Conservation (phyloP, 2,113 vertebrate species). For the Chunga burmeisteri region DNA sequence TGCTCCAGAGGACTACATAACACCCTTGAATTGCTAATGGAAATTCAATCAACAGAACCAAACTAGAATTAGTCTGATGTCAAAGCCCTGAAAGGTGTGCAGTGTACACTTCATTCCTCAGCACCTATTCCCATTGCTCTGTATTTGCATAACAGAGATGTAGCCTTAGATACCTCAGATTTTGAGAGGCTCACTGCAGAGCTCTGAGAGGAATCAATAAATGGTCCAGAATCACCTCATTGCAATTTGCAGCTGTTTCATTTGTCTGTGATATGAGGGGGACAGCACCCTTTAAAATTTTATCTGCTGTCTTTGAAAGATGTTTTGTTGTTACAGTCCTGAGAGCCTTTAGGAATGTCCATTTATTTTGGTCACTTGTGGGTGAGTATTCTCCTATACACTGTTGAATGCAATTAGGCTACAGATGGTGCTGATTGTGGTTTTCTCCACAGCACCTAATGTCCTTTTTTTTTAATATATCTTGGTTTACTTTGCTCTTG, state of each 20-base stretch:
- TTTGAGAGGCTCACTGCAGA: neutral
- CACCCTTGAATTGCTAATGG: neutral
- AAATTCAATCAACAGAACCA: neutral
- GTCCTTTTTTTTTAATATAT: neutral
- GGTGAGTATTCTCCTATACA: neutral
- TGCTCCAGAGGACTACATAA: neutral
- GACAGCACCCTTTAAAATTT: neutral
- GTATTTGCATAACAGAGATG: neutral
- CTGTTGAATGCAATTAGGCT: neutral
- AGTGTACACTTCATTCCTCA: neutral
- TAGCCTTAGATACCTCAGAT: neutral
- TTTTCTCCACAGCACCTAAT: neutral
- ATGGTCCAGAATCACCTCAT: neutral
- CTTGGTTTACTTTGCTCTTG: slow-evolving; percentile 1
- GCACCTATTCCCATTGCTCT: neutral
- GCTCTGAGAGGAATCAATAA: neutral
- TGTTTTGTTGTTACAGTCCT: neutral
- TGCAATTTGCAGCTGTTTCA: neutral
- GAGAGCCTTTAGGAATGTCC: neutral
- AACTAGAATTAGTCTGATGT: neutral
- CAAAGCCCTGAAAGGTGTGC: neutral
- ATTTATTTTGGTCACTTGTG: neutral
- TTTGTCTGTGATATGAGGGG: neutral
- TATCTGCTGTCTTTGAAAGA: neutral
- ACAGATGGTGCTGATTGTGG: neutral